These are phyloP conservation scores for Lepilemur ruficaudatus DNA, from an alignment of 2,797 vertebrate species.

Conservation along the genomic window DNA sequence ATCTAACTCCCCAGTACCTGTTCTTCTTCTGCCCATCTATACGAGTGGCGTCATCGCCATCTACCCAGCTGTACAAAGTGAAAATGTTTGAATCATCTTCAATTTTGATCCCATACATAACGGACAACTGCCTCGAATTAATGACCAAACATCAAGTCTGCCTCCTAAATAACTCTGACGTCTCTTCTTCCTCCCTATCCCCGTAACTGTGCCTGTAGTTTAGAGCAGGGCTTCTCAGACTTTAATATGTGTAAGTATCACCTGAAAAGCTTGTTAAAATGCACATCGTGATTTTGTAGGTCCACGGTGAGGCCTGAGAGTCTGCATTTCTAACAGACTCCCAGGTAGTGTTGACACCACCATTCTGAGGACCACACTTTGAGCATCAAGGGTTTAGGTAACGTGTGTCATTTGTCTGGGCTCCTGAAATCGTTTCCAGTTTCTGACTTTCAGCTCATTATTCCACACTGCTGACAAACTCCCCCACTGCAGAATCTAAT, in stretches of 20 bases:
- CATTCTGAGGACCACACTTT: neutral
- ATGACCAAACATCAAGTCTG: neutral
- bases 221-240: neutral
- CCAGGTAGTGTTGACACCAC: neutral
- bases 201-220: neutral
- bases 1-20: neutral
- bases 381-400: neutral
- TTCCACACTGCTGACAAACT: neutral
- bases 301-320: neutral
- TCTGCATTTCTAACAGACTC: neutral
- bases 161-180: neutral
- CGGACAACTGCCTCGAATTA: neutral
- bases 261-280: neutral
- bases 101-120: neutral
- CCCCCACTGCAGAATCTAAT: neutral
- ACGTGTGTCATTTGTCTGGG: neutral
- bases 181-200: neutral
- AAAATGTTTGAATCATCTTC: neutral
- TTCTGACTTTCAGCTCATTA: neutral
- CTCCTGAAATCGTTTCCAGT: neutral
- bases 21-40: neutral
- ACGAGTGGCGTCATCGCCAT: neutral
- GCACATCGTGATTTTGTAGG: neutral
- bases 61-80: neutral
- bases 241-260: neutral